Conservation (phyloP, 2,888 invertebrate genomes). For the Acleris emargana region DNA sequence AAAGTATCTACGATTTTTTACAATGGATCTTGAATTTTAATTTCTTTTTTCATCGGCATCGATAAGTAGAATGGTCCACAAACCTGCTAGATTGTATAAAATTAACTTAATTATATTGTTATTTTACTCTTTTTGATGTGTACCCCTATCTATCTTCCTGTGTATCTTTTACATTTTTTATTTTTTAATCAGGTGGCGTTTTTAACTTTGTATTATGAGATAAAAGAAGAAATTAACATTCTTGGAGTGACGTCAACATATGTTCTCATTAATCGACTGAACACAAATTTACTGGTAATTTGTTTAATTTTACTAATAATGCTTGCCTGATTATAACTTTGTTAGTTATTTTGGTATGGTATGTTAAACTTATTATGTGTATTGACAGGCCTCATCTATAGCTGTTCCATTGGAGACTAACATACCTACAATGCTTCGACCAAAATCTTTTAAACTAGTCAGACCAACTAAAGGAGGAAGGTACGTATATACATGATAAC, state of each 20-base stretch:
- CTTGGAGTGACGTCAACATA: slow-evolving; percentile 86
- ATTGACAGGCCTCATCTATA: slow-evolving; percentile 45
- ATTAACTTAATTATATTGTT: no score
- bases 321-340: no score
- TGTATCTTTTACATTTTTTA: no score
- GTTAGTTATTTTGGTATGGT: no score
- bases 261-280: slow-evolving; percentile 85
- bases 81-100: no score
- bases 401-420: slow-evolving; percentile 48
- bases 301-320: slow-evolving; percentile 37
- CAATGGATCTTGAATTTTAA: no score
- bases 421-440: slow-evolving; percentile 43
- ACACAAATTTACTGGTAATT: slow-evolving; percentile 79
- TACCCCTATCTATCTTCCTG: no score
- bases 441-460: slow-evolving; percentile 55
- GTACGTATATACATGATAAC: slow-evolving; percentile 41
- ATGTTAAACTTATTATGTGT: no score
- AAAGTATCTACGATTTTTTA: no score
- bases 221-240: slow-evolving; percentile 86
- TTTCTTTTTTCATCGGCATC: no score
- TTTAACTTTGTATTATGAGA: slow-evolving; percentile 85
- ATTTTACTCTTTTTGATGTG: no score
- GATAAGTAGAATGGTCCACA: no score
- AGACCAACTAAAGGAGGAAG: slow-evolving; percentile 51
- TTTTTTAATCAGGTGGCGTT: slow-evolving; percentile 79